These are phyloP conservation scores for Morinoia aosen DNA, from an alignment of 2,888 invertebrate genomes.

Conservation along the genomic window DNA sequence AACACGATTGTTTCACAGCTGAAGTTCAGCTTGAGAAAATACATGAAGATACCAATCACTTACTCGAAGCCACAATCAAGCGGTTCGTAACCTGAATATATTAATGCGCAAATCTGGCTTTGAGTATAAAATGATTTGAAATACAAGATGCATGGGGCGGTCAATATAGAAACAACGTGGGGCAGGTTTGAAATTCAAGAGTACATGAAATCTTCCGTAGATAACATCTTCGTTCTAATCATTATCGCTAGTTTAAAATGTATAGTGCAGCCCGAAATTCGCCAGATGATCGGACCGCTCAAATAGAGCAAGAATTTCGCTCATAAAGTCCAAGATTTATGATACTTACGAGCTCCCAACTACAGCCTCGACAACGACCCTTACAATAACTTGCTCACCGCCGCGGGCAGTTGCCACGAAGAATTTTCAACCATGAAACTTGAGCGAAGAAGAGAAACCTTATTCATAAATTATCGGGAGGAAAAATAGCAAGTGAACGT, in stretches of 20 bases:
- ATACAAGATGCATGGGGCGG: neutral
- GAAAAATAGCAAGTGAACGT: neutral
- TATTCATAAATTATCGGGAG: neutral
- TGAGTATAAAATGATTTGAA: neutral
- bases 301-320: conserved; percentile 20
- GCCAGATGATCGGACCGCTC: neutral
- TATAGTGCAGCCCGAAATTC: neutral
- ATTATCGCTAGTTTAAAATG: neutral
- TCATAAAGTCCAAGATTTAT: neutral
- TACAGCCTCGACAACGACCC: neutral
- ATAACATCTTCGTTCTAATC: neutral
- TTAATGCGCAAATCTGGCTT: neutral
- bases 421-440: neutral
- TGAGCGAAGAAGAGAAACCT: conserved; percentile 1
- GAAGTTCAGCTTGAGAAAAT: neutral
- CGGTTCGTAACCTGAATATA: neutral
- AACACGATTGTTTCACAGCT: neutral
- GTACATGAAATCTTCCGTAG: neutral
- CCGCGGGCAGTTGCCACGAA: neutral
- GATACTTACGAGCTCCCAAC: neutral
- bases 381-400: neutral
- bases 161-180: neutral
- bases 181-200: neutral
- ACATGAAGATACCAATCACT: neutral
- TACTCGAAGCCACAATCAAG: neutral